Evolutionary conservation across 23 tunicate species (phyloP), one percentile per base, ranked within the genome.

Genomic region (Oikopleura dioica): DNA sequence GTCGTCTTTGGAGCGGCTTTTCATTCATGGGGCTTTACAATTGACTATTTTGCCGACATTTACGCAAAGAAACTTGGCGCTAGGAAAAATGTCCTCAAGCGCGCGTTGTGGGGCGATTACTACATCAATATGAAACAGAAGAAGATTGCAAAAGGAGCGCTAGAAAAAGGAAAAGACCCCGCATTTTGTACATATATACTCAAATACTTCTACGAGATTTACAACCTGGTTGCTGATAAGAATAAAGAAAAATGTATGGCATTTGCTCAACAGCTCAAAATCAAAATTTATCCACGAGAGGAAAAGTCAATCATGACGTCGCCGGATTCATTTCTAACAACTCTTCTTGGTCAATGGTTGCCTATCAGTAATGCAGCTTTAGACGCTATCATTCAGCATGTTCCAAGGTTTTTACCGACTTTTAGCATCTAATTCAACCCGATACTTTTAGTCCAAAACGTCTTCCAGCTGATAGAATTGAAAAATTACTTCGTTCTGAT

Each of bases 11-110:
- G 88, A 26, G 77, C 85, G 69, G 99, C 99, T 5, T 76, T 79
- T 32, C 95, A 94, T 79, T 95, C 88, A n/a, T 94, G 99, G 99
- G 99, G 88, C 35, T 94, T 94, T 76, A 85, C 92, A 76, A 78
- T 85, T 76, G 86, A 85, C 16, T 80, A 85, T 38, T 91, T 91
- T 78, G 83, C 97, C 24, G 78, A 85, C 67, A 37, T 91, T 38
- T 91, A 88, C 76, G 69, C 97, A 35, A 76, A 75, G 37, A 91
- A 91, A 68, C 78, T 91, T 30, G 91, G 85, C 55, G 82, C 86
- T 2, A 78, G 79, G 26, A 84, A 82, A 75, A 35, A 69, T 1
- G 76, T 82, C 29, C 78, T 94, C 35, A 36, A 76, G n/a, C 81
- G 81, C 38, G 87, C 86, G n/a, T 59, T 94, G 51, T 94, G 95